Percentiles rank a stretch among this genome's conserved stretches.
Evolutionary conservation across 2,797 vertebrate genomes (phyloP).

Genomic region (Merluccius polli): DNA sequence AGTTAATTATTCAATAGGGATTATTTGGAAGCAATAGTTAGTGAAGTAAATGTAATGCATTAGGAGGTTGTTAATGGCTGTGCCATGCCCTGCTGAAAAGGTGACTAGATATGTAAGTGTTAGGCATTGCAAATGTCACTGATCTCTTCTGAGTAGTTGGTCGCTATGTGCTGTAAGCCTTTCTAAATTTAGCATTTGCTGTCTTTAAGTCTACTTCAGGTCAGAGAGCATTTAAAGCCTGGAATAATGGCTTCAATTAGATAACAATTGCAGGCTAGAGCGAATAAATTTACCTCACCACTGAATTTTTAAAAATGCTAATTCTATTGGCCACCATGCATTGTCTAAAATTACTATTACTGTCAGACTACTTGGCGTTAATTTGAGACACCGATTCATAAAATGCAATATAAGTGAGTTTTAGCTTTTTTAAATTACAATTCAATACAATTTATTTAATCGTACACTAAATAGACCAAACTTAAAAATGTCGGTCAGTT

Average conservation of each 20-base stretch:
- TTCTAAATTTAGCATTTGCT: slow-evolving; percentile 69
- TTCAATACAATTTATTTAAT: not conserved
- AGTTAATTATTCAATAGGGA: slow-evolving; percentile 2
- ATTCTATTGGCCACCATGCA: not conserved
- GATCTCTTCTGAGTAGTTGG: slow-evolving; percentile 64
- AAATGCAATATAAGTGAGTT: not conserved
- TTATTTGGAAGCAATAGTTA: not conserved
- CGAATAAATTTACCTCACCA: not conserved
- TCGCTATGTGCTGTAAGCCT: slow-evolving; percentile 71
- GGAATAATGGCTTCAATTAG: slow-evolving; percentile 15
- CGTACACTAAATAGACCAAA: not conserved
- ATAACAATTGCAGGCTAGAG: not conserved
- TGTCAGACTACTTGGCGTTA: not conserved
- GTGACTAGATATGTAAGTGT: slow-evolving; percentile 58
- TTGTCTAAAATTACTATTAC: not conserved
- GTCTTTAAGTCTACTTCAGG: slow-evolving; percentile 59
- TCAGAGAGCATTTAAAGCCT: slow-evolving; percentile 53
- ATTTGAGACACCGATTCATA: slow-evolving; percentile 1
- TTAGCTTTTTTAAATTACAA: not conserved
- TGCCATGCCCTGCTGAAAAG: slow-evolving; percentile 40
- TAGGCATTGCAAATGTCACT: slow-evolving; percentile 64
- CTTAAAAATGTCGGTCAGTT: not conserved
- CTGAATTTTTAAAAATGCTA: not conserved
- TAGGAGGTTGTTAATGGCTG: slow-evolving; percentile 43
- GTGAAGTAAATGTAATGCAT: not conserved